Percentiles rank a stretch among this genome's conserved stretches.
Evolutionary conservation across 2,888 invertebrate species (phyloP).

Genomic region (Rhamphomyia laevipes): DNA sequence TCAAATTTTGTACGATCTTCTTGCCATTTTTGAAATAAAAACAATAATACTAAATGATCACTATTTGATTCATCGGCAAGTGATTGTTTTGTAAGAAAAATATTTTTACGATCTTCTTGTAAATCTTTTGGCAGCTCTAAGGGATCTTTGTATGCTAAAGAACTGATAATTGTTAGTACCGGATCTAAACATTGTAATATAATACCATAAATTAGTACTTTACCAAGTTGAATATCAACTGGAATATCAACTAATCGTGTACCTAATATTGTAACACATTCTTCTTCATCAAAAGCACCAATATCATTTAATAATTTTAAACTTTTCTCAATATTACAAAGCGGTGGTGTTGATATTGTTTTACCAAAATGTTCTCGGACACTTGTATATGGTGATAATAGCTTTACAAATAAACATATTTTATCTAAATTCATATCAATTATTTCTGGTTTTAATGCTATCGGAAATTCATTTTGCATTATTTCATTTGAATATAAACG

Average conservation of each 20-base stretch:
- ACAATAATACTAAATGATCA: slow-evolving; percentile 76
- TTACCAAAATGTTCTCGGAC: slow-evolving; percentile 72
- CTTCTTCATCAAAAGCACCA: slow-evolving; percentile 73
- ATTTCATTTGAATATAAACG: slow-evolving; percentile 54
- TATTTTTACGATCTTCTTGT: slow-evolving; percentile 26
- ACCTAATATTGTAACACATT: slow-evolving; percentile 76
- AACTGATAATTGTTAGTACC: slow-evolving; percentile 78
- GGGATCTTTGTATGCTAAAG: slow-evolving; percentile 60
- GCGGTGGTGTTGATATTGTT: slow-evolving; percentile 74
- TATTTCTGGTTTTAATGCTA: slow-evolving; percentile 70
- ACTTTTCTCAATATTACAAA: slow-evolving; percentile 62
- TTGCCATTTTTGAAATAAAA: slow-evolving; percentile 65
- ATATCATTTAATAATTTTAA: slow-evolving; percentile 56
- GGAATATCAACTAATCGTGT: slow-evolving; percentile 81
- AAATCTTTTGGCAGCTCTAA: slow-evolving; percentile 53
- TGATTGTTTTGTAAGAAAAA: background rate
- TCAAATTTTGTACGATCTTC: slow-evolving; percentile 56
- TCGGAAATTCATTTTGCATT: slow-evolving; percentile 43
- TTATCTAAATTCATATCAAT: slow-evolving; percentile 68
- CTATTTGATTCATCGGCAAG: slow-evolving; percentile 66
- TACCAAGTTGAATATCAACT: slow-evolving; percentile 78
- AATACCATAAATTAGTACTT: slow-evolving; percentile 79
- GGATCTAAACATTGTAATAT: slow-evolving; percentile 89
- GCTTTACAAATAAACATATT: slow-evolving; percentile 73
- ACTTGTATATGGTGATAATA: slow-evolving; percentile 58